These are phyloP conservation scores for Myotis daubentonii DNA, from an alignment of 2,797 vertebrate genomes.

Conservation along the genomic window DNA sequence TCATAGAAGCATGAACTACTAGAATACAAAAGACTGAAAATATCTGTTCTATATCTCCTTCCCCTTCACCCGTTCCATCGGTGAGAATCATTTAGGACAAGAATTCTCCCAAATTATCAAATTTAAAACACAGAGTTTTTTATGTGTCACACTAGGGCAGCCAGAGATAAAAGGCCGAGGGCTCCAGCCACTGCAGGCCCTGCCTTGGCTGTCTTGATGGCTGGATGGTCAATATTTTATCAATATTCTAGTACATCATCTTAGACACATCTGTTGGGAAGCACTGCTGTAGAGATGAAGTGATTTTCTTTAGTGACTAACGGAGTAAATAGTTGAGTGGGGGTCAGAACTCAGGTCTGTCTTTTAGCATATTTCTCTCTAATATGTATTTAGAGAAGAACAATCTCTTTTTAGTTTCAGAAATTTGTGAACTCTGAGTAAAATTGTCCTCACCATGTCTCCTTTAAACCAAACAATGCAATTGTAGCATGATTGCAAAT, in stretches of 20 bases:
- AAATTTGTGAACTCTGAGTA: not conserved
- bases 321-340: not conserved
- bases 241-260: not conserved
- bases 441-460: not conserved
- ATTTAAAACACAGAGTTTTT: not conserved
- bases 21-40: not conserved
- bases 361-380: not conserved
- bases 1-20: not conserved
- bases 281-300: not conserved
- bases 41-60: not conserved
- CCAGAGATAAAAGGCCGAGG: not conserved
- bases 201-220: not conserved
- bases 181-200: not conserved
- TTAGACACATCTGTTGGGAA: not conserved
- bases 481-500: conserved; percentile 1
- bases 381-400: not conserved
- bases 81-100: not conserved
- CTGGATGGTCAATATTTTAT: not conserved
- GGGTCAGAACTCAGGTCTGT: not conserved
- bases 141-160: not conserved
- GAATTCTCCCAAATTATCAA: not conserved
- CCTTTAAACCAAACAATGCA: conserved; percentile 14
- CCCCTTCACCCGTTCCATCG: not conserved
- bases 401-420: not conserved
- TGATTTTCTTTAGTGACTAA: not conserved